phyloP scores from a whole-genome alignment of 1,140 invertebrate genomes.

The Microplitis demolitor region DNA sequence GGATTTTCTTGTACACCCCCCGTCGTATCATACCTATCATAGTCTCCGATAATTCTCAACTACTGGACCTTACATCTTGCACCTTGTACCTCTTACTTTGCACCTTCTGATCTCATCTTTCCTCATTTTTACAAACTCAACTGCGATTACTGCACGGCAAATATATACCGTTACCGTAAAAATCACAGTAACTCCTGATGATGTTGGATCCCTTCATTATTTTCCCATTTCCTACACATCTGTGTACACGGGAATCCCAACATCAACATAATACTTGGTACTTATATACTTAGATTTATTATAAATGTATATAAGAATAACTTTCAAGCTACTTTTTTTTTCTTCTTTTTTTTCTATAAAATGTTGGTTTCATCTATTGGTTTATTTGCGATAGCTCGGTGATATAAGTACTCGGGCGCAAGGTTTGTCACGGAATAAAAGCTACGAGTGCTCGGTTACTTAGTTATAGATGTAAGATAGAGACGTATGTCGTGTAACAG shows the following conservation, averaged over 20 bases:
- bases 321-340: neutral
- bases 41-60: neutral
- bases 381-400: neutral
- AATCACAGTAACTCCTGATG: neutral
- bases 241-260: neutral
- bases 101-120: neutral
- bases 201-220: no score
- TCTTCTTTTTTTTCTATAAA: neutral
- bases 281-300: no score
- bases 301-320: no score
- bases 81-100: slow-evolving; percentile 19
- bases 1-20: neutral
- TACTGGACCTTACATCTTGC: slow-evolving; percentile 23
- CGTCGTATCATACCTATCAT: neutral
- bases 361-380: neutral
- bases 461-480: slow-evolving; percentile 41
- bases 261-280: no score
- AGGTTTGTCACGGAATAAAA: slow-evolving; percentile 4
- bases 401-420: slow-evolving; percentile 2
- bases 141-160: no score
- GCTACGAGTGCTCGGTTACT: neutral
- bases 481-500: slow-evolving; percentile 28
- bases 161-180: no score
- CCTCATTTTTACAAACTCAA: neutral
- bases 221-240: no score